These are phyloP conservation scores for Mormyrops boulengeri DNA, from an alignment of 2,797 vertebrate species.

Conservation along the genomic window DNA sequence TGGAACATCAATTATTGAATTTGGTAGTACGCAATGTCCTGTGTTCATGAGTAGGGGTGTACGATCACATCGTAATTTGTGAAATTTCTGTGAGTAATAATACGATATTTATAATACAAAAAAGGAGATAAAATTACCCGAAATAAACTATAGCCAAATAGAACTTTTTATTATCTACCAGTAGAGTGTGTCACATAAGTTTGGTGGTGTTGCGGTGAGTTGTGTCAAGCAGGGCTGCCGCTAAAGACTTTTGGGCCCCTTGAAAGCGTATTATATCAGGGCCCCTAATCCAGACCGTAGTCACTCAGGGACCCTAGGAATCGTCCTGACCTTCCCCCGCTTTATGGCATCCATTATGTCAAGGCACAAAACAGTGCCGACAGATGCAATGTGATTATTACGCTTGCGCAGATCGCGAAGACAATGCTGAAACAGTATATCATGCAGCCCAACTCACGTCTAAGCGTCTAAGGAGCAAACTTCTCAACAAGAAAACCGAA, in stretches of 20 bases:
- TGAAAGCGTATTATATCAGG: background rate
- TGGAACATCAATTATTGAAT: background rate
- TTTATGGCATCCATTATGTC: background rate
- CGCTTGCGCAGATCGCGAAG: background rate
- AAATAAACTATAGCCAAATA: background rate
- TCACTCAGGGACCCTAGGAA: background rate
- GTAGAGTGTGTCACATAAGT: background rate
- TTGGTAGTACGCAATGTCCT: background rate
- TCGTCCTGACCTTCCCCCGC: background rate
- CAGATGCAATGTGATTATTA: background rate
- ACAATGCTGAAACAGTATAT: background rate
- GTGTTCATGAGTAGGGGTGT: background rate
- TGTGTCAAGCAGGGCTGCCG: background rate
- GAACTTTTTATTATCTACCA: background rate
- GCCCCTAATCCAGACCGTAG: background rate
- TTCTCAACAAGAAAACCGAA: background rate
- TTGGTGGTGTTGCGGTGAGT: background rate
- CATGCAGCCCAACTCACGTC: background rate
- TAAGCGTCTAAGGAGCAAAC: background rate
- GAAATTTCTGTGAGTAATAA: background rate
- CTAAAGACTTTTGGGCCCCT: background rate
- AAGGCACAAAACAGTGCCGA: background rate
- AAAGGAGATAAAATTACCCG: background rate
- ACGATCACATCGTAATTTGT: background rate
- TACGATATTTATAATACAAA: background rate